Evolutionary conservation across 2,113 vertebrate genomes (phyloP).

Genomic region (Pollachius pollachius): DNA sequence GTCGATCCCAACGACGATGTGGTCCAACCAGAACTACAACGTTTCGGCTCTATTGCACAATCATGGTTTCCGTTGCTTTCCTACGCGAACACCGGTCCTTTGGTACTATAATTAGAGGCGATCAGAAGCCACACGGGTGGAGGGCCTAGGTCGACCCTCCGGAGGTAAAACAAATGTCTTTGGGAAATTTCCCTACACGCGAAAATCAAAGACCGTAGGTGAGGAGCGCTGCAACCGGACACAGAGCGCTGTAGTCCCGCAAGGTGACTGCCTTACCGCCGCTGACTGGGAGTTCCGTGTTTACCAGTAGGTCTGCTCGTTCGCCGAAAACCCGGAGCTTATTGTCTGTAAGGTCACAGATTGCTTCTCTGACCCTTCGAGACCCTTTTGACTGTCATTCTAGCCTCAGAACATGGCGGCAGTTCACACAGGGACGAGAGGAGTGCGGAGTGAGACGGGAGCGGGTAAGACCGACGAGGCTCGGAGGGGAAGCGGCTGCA

Average conservation of each 20-base stretch:
- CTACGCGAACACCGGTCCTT: slow-evolving; percentile 20
- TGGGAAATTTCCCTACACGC: slow-evolving; percentile 66
- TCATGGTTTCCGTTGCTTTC: slow-evolving; percentile 33
- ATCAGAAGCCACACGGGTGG: slow-evolving; percentile 14
- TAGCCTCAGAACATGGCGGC: slow-evolving; percentile 55
- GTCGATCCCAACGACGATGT: slow-evolving; percentile 38
- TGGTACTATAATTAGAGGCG: slow-evolving; percentile 1
- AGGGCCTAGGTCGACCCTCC: slow-evolving; percentile 57
- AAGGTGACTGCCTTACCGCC: slow-evolving; percentile 7
- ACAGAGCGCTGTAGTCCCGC: slow-evolving; percentile 41
- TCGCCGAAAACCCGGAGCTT: slow-evolving; percentile 12
- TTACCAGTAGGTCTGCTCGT: not conserved
- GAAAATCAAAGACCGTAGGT: slow-evolving; percentile 42
- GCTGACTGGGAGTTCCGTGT: too few species aligned
- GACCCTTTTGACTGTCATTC: slow-evolving; percentile 31
- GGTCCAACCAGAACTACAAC: slow-evolving; percentile 36
- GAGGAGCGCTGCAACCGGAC: slow-evolving; percentile 51
- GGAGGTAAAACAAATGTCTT: slow-evolving; percentile 54
- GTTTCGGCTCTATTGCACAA: slow-evolving; percentile 63
- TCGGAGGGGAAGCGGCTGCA: slow-evolving; percentile 6
- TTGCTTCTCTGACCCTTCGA: slow-evolving; percentile 18
- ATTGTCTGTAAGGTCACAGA: slow-evolving; percentile 20
- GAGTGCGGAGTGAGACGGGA: slow-evolving; percentile 3
- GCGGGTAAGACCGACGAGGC: not conserved
- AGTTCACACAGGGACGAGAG: slow-evolving; percentile 9